Conservation (phyloP, 1,140 invertebrate genomes). For the Drosophila nigrodunni region DNA sequence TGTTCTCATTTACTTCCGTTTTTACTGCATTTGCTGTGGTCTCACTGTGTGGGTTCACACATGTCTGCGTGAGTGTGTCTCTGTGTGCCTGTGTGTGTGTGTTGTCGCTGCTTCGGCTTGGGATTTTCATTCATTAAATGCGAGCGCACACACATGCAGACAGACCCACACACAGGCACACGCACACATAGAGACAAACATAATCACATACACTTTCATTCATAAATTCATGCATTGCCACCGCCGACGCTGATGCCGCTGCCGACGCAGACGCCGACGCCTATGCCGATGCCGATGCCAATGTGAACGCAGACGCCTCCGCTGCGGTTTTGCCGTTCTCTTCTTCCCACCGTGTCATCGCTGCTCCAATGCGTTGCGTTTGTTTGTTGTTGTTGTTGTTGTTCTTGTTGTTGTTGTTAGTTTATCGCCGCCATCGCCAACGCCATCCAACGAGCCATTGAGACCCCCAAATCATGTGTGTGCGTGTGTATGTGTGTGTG, state of each 20-base stretch:
- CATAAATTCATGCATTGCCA: conserved; percentile 75
- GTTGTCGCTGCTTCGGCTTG: conserved; percentile 58
- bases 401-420: conserved; percentile 43
- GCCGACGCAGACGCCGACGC: conserved; percentile 24
- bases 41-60: conserved; percentile 24
- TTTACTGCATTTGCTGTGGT: conserved; percentile 52
- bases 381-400: conserved; percentile 37
- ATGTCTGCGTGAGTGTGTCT: conserved; percentile 28
- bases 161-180: conserved; percentile 44
- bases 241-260: conserved; percentile 18
- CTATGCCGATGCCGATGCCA: conserved; percentile 10
- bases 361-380: conserved; percentile 46
- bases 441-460: conserved; percentile 51
- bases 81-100: conserved; percentile 52
- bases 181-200: conserved; percentile 29
- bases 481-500: conserved; percentile 9
- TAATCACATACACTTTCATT: conserved; percentile 64
- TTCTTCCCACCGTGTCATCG: conserved; percentile 56
- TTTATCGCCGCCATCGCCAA: conserved; percentile 59
- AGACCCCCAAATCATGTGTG: conserved; percentile 35
- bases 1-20: conserved; percentile 73
- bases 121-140: conserved; percentile 81
- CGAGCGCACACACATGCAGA: conserved; percentile 46
- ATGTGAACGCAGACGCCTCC: conserved; percentile 27
- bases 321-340: conserved; percentile 42